Conservation (phyloP, 64 coral and sea anemone genomes). For the Porites lutea region DNA sequence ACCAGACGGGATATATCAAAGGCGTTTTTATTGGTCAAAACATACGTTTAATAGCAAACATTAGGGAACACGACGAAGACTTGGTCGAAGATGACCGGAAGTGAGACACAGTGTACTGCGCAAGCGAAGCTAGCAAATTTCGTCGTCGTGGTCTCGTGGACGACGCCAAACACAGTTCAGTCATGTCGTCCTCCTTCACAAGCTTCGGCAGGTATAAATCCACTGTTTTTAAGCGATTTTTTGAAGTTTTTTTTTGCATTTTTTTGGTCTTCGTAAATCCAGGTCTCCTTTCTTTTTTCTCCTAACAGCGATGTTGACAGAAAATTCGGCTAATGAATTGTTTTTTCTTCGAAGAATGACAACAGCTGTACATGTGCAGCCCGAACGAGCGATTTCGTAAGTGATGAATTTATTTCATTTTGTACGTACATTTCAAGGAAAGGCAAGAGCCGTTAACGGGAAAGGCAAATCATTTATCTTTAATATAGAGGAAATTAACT, state of each 20-base stretch:
- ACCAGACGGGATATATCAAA: slow-evolving; percentile 9
- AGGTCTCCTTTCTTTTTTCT: neutral
- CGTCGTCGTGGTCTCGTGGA: slow-evolving; percentile 2
- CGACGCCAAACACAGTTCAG: neutral
- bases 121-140: neutral
- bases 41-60: too few relatives aligned
- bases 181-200: neutral
- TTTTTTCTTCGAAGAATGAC: too few relatives aligned
- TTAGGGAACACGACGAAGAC: too few relatives aligned
- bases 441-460: too few relatives aligned
- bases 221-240: neutral
- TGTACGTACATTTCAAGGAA: too few relatives aligned
- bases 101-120: neutral
- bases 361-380: too few relatives aligned
- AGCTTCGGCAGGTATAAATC: neutral
- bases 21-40: neutral
- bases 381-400: too few relatives aligned
- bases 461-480: too few relatives aligned
- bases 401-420: too few relatives aligned
- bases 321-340: too few relatives aligned
- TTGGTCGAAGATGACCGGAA: neutral
- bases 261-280: neutral
- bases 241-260: neutral
- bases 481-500: too few relatives aligned
- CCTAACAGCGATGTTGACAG: too few relatives aligned